A percentile compares a stretch with the other conserved stretches of the same genome.
Evolutionary conservation across 2,888 invertebrate species (phyloP).

Genomic region (Heliconius ethilla): DNA sequence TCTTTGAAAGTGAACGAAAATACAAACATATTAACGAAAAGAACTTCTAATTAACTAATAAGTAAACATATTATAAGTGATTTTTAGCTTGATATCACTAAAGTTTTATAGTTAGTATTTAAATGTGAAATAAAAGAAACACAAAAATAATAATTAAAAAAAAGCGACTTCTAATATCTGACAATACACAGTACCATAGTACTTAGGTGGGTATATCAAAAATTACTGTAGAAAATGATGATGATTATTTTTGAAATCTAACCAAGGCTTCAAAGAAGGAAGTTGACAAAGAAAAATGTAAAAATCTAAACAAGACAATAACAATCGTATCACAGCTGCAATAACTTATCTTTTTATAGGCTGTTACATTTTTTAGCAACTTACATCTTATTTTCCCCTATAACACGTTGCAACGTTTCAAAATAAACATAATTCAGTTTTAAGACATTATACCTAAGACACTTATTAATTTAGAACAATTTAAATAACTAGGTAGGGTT

Average conservation of each 20-base stretch:
- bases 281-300: neutral
- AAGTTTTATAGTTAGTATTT: no score
- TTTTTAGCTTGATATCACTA: no score
- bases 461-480: no score
- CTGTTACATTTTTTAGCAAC: conserved; percentile 60
- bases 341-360: conserved; percentile 60
- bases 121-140: no score
- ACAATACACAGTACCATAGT: no score
- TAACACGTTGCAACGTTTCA: neutral
- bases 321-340: conserved; percentile 60
- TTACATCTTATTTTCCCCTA: conserved; percentile 65
- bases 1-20: neutral
- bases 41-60: neutral
- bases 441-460: neutral
- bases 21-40: neutral
- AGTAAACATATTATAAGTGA: no score
- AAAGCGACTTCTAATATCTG: no score
- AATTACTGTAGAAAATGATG: no score
- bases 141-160: no score
- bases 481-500: neutral
- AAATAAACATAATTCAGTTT: neutral
- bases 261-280: neutral
- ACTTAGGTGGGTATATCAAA: no score
- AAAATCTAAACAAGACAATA: conserved; percentile 41
- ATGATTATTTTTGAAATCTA: no score